These are phyloP conservation scores for Ophthalmolycus amberensis DNA, from an alignment of 2,113 vertebrate species.

Conservation along the genomic window DNA sequence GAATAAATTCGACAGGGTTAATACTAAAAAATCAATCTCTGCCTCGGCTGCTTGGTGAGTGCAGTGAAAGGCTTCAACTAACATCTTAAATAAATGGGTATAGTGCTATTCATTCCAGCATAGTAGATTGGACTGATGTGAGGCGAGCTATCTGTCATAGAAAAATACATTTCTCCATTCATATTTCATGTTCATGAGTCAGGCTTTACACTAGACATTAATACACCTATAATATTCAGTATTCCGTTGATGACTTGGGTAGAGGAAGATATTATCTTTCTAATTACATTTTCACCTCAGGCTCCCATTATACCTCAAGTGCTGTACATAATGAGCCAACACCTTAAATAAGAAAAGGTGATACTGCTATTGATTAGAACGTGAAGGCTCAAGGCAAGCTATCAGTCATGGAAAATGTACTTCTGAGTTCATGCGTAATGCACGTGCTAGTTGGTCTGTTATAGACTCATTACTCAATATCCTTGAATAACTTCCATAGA, in stretches of 20 bases:
- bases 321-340: constrained; percentile 75
- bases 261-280: constrained; percentile 73
- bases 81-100: constrained; percentile 54
- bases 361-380: constrained; percentile 76
- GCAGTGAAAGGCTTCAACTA: constrained; percentile 38
- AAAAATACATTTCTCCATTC: constrained; percentile 34
- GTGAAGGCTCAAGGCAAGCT: constrained; percentile 55
- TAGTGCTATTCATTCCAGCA: constrained; percentile 41
- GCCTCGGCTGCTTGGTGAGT: constrained; percentile 1
- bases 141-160: constrained; percentile 35
- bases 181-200: constrained; percentile 46
- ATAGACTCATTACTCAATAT: constrained; percentile 61
- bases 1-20: constrained; percentile 44
- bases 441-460: constrained; percentile 41
- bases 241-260: constrained; percentile 66
- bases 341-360: constrained; percentile 78
- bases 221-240: constrained; percentile 45
- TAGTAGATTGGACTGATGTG: constrained; percentile 4
- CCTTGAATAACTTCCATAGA: constrained; percentile 48
- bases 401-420: constrained; percentile 68
- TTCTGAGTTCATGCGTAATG: constrained; percentile 56
- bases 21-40: constrained; percentile 44
- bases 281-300: constrained; percentile 74
- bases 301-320: constrained; percentile 70
- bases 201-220: constrained; percentile 29